Percentiles rank a stretch among this genome's conserved stretches.
Conservation (phyloP, 2,113 vertebrate genomes). For the Paratilapia polleni region DNA sequence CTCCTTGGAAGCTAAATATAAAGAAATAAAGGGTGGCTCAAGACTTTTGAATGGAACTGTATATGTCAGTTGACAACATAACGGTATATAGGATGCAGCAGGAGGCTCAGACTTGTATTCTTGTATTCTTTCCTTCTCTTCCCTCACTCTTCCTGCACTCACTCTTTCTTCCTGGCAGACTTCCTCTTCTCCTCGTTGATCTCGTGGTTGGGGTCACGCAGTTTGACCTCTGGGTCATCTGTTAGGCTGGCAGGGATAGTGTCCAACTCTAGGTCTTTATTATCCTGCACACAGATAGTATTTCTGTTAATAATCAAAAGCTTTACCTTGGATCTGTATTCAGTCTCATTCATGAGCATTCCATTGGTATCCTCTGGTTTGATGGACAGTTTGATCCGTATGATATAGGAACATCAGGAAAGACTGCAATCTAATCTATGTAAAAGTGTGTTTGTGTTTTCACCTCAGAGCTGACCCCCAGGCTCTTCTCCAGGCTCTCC, state of each 20-base stretch:
- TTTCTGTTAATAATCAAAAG: background rate
- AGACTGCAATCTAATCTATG: background rate
- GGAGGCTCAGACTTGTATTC: background rate
- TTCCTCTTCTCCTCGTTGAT: constrained; percentile 98
- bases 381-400: too few relatives aligned
- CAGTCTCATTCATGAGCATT: background rate
- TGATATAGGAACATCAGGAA: background rate
- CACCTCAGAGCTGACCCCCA: constrained; percentile 94
- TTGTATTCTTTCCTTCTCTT: background rate
- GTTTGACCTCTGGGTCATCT: constrained; percentile 89
- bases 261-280: constrained; percentile 95
- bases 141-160: constrained; percentile 58
- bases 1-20: too few relatives aligned
- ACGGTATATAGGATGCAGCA: background rate
- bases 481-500: constrained; percentile 88
- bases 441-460: background rate
- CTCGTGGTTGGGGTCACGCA: constrained; percentile 94
- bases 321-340: background rate
- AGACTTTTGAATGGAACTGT: too few relatives aligned
- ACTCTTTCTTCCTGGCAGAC: constrained; percentile 98
- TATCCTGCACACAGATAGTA: constrained; percentile 82
- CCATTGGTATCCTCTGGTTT: too few relatives aligned
- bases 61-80: background rate
- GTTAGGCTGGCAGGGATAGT: constrained; percentile 97
- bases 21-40: too few relatives aligned